phyloP scores from a whole-genome alignment of 2,888 invertebrate genomes.

The Stenodema calcarata region DNA sequence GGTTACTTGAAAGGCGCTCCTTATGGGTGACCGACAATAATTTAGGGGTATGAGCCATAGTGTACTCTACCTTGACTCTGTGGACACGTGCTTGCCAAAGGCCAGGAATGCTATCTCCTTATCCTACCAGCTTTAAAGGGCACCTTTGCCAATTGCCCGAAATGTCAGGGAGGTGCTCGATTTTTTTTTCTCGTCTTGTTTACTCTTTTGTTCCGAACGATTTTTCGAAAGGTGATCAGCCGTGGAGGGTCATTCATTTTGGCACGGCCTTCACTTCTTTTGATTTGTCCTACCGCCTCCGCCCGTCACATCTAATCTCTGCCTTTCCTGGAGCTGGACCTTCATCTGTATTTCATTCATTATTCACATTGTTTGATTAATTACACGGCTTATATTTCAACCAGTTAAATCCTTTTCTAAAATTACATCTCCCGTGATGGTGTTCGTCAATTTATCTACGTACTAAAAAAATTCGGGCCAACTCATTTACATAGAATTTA shows the following conservation, averaged over 20 bases:
- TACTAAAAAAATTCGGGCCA: too few relatives aligned
- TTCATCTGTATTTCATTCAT: neutral
- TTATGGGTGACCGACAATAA: neutral
- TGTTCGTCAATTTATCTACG: too few relatives aligned
- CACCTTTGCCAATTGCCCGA: neutral
- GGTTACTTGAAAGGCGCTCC: neutral
- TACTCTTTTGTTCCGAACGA: neutral
- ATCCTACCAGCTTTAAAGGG: neutral
- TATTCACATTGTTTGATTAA: neutral
- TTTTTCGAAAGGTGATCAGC: neutral
- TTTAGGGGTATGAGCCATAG: neutral
- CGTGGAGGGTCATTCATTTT: neutral
- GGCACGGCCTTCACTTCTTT: neutral
- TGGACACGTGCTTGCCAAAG: slow-evolving; percentile 32
- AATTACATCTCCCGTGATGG: too few relatives aligned
- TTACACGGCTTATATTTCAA: too few relatives aligned
- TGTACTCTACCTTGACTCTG: neutral
- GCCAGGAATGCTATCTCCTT: neutral
- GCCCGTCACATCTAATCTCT: neutral
- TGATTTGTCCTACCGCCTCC: neutral
- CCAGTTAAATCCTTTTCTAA: too few relatives aligned
- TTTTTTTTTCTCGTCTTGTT: neutral
- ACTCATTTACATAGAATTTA: too few relatives aligned
- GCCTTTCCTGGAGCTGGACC: neutral
- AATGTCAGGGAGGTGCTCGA: neutral